Evolutionary conservation across 2,113 vertebrate genomes (phyloP).

Genomic region (Chaetodon auriga): DNA sequence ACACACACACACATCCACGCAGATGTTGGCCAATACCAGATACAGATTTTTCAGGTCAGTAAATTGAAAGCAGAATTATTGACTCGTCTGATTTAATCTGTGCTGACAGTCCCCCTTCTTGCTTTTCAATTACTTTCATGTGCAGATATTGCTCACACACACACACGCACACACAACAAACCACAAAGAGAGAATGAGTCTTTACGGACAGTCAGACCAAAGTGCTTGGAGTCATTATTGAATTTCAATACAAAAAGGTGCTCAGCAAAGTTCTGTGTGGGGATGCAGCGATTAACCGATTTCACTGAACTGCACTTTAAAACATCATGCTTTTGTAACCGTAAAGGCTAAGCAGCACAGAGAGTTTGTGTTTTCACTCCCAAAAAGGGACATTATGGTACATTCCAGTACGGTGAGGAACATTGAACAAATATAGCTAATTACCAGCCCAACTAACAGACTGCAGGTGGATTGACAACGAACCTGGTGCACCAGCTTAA

Average conservation of each 20-base stretch:
- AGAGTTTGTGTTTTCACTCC: too few relatives aligned
- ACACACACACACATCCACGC: constrained; percentile 2
- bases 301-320: too few relatives aligned
- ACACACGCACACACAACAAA: not conserved
- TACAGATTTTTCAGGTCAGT: constrained; percentile 31
- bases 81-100: not conserved
- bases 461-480: too few relatives aligned
- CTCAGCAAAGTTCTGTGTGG: not conserved
- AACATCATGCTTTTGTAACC: too few relatives aligned
- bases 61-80: constrained; percentile 50
- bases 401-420: too few relatives aligned
- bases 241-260: not conserved
- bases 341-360: too few relatives aligned
- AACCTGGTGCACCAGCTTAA: too few relatives aligned
- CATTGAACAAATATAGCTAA: too few relatives aligned
- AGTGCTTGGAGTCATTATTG: not conserved
- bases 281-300: too few relatives aligned
- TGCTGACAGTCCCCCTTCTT: not conserved
- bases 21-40: constrained; percentile 35
- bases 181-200: not conserved
- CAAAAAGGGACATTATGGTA: too few relatives aligned
- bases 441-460: too few relatives aligned
- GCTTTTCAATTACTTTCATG: constrained; percentile 16
- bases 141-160: not conserved
- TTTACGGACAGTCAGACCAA: not conserved